Base-by-base conservation (phyloP, 1,140 invertebrate genomes). In the Yoshiicerus persimilis region DNA sequence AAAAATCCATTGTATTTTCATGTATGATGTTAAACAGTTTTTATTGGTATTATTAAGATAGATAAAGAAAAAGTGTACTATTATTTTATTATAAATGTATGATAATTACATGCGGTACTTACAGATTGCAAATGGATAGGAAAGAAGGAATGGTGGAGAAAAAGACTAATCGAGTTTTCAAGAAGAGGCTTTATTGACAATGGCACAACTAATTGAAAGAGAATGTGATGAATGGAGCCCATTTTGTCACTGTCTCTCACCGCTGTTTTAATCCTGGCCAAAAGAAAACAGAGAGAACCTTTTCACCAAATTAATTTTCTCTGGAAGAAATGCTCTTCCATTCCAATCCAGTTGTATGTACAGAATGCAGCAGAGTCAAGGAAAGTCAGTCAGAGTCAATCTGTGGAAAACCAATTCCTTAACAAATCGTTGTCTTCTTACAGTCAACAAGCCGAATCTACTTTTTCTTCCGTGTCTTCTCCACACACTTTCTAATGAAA, bases 191-290 rank as follows among this genome's bases (percentile, higher is more conserved):
- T 64, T 89, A 89, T 87, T 87, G 88, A 87, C 88, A 87, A 89
- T 89, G 84, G 86, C 32, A 86, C 47, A 89, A 87, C 86, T 89
- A 89, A 89, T 89, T 89, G 88, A 87, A 89, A 89, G 80, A 38
- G 88, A 89, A 77, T 87, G 86, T 89, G 88, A 89, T 89, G 88
- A 89, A 89, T 89, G 88, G 39, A 16, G 47, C 20, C 62, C 88
- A 89, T 89, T 89, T 89, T 89, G 86, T 89, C 88, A 89, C 80
- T 86, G 88, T 89, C 88, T 86, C 64, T 87, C 88, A 89, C 86
- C 86, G 64, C 83, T 75, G 77, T 70, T 87, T 89, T 87, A 87
- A 87, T 89, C 88, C 87, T 62, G 75, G 83, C 47, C 83, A 87
- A 89, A 89, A 89, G 66, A 83, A 89, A 87, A 84, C 86, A 89